Percentiles rank a stretch among this genome's conserved stretches.
phyloP scores from a whole-genome alignment of 1,140 invertebrate genomes.

The Bombyx mandarina region DNA sequence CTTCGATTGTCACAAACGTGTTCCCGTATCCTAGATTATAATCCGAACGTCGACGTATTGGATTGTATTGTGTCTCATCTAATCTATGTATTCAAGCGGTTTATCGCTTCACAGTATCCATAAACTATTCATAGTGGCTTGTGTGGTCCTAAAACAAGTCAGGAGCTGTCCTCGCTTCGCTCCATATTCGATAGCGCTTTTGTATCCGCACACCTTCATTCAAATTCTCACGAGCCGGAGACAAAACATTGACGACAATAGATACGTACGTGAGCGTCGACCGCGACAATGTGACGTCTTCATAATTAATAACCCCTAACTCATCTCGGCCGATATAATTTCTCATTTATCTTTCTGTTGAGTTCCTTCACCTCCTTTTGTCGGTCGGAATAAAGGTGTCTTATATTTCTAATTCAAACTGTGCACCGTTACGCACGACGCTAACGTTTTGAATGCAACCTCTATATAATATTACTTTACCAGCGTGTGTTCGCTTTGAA shows the following conservation, averaged over 20 bases:
- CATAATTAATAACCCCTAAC: conserved; percentile 67
- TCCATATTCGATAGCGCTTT: conserved; percentile 32
- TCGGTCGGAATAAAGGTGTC: conserved; percentile 51
- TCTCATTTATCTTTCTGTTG: conserved; percentile 51
- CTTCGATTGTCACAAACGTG: neutral
- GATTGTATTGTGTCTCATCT: conserved; percentile 6
- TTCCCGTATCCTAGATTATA: conserved; percentile 6
- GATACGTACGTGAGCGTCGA: conserved; percentile 43
- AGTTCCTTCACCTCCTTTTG: conserved; percentile 65
- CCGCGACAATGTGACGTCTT: conserved; percentile 59
- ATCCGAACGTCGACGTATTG: conserved; percentile 6
- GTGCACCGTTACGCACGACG: conserved; percentile 62
- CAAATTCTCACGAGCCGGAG: conserved; percentile 48
- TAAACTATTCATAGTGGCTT: conserved; percentile 6
- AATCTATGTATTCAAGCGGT: conserved; percentile 7
- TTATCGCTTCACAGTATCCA: conserved; percentile 2
- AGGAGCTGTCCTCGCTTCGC: conserved; percentile 22
- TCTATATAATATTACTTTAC: conserved; percentile 12
- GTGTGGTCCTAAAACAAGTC: conserved; percentile 47
- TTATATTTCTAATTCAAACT: conserved; percentile 58
- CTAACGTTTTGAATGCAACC: conserved; percentile 27
- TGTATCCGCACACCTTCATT: conserved; percentile 30
- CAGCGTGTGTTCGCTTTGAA: neutral
- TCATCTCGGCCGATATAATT: conserved; percentile 66
- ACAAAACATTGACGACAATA: conserved; percentile 52